Evolutionary conservation across 2,113 vertebrate genomes (phyloP).

Genomic region (Ophthalmolycus amberensis): DNA sequence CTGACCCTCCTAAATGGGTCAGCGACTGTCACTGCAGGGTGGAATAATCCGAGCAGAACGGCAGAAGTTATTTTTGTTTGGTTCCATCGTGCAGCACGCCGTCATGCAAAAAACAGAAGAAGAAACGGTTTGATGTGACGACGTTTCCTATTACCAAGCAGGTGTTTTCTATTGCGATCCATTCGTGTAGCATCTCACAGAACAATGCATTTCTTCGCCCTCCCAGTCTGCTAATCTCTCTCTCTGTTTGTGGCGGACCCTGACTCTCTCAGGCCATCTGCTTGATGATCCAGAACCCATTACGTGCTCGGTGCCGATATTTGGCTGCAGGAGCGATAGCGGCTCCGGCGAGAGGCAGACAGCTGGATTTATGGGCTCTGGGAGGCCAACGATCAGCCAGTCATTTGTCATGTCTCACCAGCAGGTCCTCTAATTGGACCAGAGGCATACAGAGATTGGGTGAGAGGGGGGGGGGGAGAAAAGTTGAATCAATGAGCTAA

Average conservation of each 20-base stretch:
- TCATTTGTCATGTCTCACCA: constrained; percentile 66
- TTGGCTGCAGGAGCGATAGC: constrained; percentile 38
- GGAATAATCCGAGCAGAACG: constrained; percentile 28
- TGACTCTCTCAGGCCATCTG: constrained; percentile 29
- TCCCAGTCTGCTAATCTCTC: background rate
- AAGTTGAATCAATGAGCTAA: constrained; percentile 41
- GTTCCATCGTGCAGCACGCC: background rate
- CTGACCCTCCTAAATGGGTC: constrained; percentile 46
- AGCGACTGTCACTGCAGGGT: constrained; percentile 13
- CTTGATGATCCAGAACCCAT: constrained; percentile 59
- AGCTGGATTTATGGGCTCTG: constrained; percentile 60
- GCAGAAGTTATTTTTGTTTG: background rate
- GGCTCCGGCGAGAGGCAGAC: constrained; percentile 12
- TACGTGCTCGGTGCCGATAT: constrained; percentile 48
- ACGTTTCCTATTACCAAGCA: background rate
- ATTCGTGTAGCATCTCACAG: background rate
- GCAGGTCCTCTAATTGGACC: constrained; percentile 57
- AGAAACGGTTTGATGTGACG: background rate
- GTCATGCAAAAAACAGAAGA: background rate
- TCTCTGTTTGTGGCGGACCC: constrained; percentile 22
- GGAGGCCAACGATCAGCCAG: constrained; percentile 41
- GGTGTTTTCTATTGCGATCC: constrained; percentile 4
- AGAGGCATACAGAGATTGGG: background rate
- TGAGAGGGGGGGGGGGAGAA: background rate
- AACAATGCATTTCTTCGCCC: background rate